phyloP scores from a whole-genome alignment of 1,140 invertebrate genomes.

The Panagrolaimus sp. region DNA sequence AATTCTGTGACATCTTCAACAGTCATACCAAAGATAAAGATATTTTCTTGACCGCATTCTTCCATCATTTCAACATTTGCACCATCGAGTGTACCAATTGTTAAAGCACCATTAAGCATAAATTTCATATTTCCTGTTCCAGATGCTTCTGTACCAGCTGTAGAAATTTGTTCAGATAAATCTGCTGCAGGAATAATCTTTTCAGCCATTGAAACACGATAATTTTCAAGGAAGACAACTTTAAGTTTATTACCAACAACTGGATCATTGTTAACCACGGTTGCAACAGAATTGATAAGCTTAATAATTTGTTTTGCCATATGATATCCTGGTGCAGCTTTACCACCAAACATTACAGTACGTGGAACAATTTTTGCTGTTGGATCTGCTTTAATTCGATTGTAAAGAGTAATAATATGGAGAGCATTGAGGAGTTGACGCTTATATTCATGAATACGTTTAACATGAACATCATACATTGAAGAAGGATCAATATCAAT shows the following conservation, averaged over 20 bases:
- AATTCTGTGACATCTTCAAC: constrained; percentile 81
- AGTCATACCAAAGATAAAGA: constrained; percentile 98
- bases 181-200: constrained; percentile 97
- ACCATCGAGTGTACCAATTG: constrained; percentile 95
- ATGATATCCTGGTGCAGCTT: constrained; percentile 94
- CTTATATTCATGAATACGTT: constrained; percentile 98
- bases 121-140: constrained; percentile 84
- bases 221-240: constrained; percentile 89
- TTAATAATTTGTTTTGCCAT: constrained; percentile 98
- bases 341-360: constrained; percentile 96
- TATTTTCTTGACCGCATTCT: constrained; percentile 82
- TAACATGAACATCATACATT: constrained; percentile 93
- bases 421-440: constrained; percentile 89
- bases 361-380: constrained; percentile 73
- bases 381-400: constrained; percentile 90
- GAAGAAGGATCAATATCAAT: constrained; percentile 77
- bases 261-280: constrained; percentile 93
- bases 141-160: constrained; percentile 95
- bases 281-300: constrained; percentile 81
- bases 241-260: constrained; percentile 91
- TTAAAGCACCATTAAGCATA: constrained; percentile 66
- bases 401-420: constrained; percentile 94
- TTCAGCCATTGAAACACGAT: constrained; percentile 92
- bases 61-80: constrained; percentile 99
- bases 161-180: constrained; percentile 93